A percentile compares a stretch with the other conserved stretches of the same genome.
These are phyloP conservation scores for Typhlichthys eigenmanni DNA, from an alignment of 2,797 vertebrate species.

Conservation along the genomic window DNA sequence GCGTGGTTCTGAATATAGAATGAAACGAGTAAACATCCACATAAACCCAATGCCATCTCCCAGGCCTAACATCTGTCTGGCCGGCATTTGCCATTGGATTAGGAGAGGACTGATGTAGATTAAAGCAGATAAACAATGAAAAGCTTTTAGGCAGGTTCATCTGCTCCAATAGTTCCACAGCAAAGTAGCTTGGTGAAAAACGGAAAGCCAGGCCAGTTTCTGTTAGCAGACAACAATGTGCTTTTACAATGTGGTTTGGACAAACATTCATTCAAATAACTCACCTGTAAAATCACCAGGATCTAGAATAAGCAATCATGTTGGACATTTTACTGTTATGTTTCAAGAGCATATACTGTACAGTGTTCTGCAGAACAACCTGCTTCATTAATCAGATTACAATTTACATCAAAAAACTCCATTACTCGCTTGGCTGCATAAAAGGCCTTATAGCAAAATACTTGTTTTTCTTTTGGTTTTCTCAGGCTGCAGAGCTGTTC, in stretches of 20 bases:
- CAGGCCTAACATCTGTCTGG: constrained; percentile 36
- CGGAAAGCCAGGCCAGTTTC: background rate
- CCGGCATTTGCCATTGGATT: constrained; percentile 43
- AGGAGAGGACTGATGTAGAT: constrained; percentile 38
- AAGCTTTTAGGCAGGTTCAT: constrained; percentile 19
- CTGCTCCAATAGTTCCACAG: constrained; percentile 5
- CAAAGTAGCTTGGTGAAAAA: constrained; percentile 2
- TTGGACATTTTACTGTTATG: constrained; percentile 25
- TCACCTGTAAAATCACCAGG: background rate
- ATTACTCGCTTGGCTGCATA: constrained; percentile 42
- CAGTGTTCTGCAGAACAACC: constrained; percentile 28
- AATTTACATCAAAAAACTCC: constrained; percentile 32
- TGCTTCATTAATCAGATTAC: constrained; percentile 36
- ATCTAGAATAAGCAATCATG: constrained; percentile 28
- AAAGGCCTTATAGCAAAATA: constrained; percentile 43
- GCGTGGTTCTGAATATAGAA: constrained; percentile 43
- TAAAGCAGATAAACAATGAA: constrained; percentile 31
- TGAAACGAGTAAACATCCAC: constrained; percentile 42
- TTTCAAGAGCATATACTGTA: constrained; percentile 27
- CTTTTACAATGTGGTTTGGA: no score
- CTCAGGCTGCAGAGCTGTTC: constrained; percentile 21
- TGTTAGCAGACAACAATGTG: no score
- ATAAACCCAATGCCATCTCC: constrained; percentile 33
- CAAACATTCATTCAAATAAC: no score
- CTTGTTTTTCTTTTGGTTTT: constrained; percentile 53